Percentiles rank a stretch among this genome's conserved stretches.
These are phyloP conservation scores for Fragum sueziense DNA, from an alignment of 2,888 invertebrate species.

Conservation along the genomic window DNA sequence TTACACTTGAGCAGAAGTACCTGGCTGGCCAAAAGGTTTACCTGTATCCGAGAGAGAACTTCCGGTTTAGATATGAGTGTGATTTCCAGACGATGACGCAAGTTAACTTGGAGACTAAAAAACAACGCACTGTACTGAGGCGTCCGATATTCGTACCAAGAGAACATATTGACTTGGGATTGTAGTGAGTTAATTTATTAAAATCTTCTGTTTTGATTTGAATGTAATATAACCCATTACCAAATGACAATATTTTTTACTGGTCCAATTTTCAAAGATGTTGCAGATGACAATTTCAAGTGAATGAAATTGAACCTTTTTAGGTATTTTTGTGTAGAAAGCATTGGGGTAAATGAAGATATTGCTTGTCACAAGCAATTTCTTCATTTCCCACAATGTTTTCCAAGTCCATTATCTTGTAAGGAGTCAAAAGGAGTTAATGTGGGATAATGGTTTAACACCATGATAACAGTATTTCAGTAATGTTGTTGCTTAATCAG, in stretches of 20 bases:
- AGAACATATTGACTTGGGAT: background rate
- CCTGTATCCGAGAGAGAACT: slow-evolving; percentile 48
- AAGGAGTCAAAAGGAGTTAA: too few species aligned
- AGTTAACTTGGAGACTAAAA: slow-evolving; percentile 43
- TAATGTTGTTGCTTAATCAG: too few species aligned
- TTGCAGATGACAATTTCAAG: too few species aligned
- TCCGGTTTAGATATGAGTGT: slow-evolving; percentile 43
- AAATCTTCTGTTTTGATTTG: background rate
- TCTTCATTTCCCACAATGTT: slow-evolving; percentile 2
- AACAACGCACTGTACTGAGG: slow-evolving; percentile 20
- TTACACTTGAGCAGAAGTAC: slow-evolving; percentile 50
- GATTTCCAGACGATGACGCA: slow-evolving; percentile 49
- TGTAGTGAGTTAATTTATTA: background rate
- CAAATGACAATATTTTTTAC: too few species aligned
- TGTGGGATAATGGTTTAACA: too few species aligned
- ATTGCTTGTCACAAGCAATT: background rate
- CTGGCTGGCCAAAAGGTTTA: slow-evolving; percentile 40
- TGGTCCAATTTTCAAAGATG: too few species aligned
- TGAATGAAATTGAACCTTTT: too few species aligned
- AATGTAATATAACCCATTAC: too few species aligned
- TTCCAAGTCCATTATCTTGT: too few species aligned
- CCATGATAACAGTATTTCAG: too few species aligned
- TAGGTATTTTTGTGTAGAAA: too few species aligned
- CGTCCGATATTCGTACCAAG: slow-evolving; percentile 39
- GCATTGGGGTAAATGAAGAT: background rate